Conservation (phyloP, 92 coral and sea anemone species). For the Porites rus region DNA sequence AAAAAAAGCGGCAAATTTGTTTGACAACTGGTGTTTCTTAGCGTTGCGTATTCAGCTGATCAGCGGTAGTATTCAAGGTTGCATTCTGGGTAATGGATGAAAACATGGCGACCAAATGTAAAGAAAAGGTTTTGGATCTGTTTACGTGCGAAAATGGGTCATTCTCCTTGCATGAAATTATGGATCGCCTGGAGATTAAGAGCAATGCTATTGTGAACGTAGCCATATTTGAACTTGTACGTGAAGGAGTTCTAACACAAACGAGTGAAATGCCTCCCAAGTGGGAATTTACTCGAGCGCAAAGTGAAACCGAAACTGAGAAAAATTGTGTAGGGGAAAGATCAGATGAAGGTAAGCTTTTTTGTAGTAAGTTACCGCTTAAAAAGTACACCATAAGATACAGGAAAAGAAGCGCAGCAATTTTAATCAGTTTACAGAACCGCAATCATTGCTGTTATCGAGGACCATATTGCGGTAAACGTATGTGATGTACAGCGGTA, state of each 20-base stretch:
- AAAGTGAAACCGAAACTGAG: background rate
- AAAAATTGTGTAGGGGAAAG: background rate
- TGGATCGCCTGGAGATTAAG: conserved; percentile 21
- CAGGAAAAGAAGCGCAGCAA: too few relatives aligned
- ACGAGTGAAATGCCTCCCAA: conserved; percentile 38
- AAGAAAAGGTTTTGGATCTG: background rate
- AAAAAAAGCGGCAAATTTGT: conserved; percentile 10
- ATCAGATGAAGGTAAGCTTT: background rate
- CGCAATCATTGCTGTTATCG: too few relatives aligned
- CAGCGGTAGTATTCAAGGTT: conserved; percentile 15
- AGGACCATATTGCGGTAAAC: too few relatives aligned
- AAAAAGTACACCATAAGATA: background rate
- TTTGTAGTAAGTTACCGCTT: background rate
- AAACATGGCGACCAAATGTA: conserved; percentile 21
- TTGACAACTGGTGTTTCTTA: conserved; percentile 34
- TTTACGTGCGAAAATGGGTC: conserved; percentile 8
- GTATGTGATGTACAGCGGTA: too few relatives aligned
- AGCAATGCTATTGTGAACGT: conserved; percentile 25
- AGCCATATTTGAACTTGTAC: conserved; percentile 37
- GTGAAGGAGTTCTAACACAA: conserved; percentile 27
- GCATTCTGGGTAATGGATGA: conserved; percentile 23
- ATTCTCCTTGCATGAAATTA: conserved; percentile 35
- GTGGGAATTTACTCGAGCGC: conserved; percentile 9
- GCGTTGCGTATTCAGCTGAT: background rate
- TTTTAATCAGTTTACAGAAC: too few relatives aligned